Base-by-base conservation (phyloP, 2,888 invertebrate species). In the Phoronis australis region DNA sequence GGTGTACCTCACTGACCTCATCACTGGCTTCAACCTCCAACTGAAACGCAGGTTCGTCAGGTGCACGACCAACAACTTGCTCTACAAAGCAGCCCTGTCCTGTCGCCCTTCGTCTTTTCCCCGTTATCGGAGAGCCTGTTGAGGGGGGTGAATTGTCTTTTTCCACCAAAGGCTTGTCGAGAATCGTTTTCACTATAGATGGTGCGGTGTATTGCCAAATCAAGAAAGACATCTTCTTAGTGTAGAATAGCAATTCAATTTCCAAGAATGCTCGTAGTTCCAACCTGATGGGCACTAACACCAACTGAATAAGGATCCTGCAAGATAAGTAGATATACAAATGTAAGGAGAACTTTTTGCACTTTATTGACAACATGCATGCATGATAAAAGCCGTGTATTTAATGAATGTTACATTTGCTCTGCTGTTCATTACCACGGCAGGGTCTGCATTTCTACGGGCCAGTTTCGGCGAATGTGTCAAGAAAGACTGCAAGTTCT, bases 11-110 rank as follows among this genome's bases (percentile, higher is more conserved):
- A 48, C 62, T 62, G 37, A 52, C 52, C 12, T 60, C 59, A 45
- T 61, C 60, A 9, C 55, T 38, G 2, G 59, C 55, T 37, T 54
- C 44, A 41, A 61, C 51, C 40, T 62, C 62, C 6, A 64, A 24
- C 2, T 47, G 47, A 41, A 62, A 64, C 2, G 62, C 64, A 2
- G 62, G 41, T 26, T 61, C 59, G 35, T 54, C 49, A 20, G 54
- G 51, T 21, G 52, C 48, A 37, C 64, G 47, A n/a, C 51, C 52
- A 18, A 42, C 45, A 22, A 62, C 38, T 37, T 64, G 64, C n/a
- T 55, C 48, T 1, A 64, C 52, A 18, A 48, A 31, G 43, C 64
- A 64, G 2, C 57, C 57, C 31, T 9, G 15, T 9, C 15, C 31
- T 12, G 31, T 12, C 9, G 9, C 15, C 31, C 31, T 12, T 31